These are phyloP conservation scores for Oscheius onirici DNA, from an alignment of 2,888 invertebrate species.

Conservation along the genomic window DNA sequence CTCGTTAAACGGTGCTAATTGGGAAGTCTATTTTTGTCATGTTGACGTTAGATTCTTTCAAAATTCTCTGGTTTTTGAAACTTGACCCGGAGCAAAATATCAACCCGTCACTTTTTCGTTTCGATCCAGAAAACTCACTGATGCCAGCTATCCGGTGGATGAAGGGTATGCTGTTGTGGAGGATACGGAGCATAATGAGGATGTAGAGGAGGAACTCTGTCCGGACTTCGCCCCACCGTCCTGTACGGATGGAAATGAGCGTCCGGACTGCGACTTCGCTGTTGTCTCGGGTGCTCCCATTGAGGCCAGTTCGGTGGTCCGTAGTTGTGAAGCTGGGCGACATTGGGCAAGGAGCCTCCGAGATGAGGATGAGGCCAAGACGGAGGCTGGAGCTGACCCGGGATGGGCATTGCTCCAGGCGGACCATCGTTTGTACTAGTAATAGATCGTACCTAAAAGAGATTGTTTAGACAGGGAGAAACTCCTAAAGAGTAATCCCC, in stretches of 20 bases:
- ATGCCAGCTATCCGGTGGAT: constrained; percentile 32
- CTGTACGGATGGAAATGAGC: constrained; percentile 56
- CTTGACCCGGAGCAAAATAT: too few relatives aligned
- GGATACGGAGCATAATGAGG: constrained; percentile 38
- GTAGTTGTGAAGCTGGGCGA: constrained; percentile 60
- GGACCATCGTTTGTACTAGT: constrained; percentile 20
- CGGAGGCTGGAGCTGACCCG: constrained; percentile 36
- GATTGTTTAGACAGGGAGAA: too few relatives aligned
- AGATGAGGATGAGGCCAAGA: constrained; percentile 42
- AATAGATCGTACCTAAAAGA: constrained; percentile 35
- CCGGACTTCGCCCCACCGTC: constrained; percentile 36
- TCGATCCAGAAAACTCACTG: constrained; percentile 32
- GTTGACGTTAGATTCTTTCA: background rate
- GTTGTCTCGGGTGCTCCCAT: constrained; percentile 11
- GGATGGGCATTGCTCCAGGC: constrained; percentile 20
- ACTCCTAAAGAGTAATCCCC: too few relatives aligned
- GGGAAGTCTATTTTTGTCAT: background rate
- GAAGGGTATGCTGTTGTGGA: constrained; percentile 34
- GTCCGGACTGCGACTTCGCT: constrained; percentile 20
- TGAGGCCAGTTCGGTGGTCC: constrained; percentile 51
- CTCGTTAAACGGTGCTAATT: too few relatives aligned
- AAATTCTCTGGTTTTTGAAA: too few relatives aligned
- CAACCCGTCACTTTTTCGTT: too few relatives aligned
- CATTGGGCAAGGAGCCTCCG: constrained; percentile 68
- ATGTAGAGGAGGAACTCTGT: constrained; percentile 47